phyloP scores from a whole-genome alignment of 2,888 invertebrate species.

The Volucella inanis region DNA sequence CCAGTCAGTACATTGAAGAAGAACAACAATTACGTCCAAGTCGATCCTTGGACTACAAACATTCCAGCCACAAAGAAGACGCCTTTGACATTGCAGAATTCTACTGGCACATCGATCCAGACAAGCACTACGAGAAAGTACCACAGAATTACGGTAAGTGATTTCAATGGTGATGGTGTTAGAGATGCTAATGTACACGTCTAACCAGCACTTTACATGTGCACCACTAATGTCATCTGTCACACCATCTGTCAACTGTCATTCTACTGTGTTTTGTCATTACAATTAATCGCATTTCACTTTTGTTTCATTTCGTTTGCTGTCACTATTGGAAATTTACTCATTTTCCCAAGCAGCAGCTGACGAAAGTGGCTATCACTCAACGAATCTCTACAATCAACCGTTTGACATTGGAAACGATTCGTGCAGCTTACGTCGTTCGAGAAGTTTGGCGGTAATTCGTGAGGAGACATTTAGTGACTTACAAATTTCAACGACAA shows the following conservation, averaged over 20 bases:
- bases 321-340: neutral
- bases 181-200: too few relatives aligned
- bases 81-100: constrained; percentile 81
- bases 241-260: constrained; percentile 26
- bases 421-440: constrained; percentile 86
- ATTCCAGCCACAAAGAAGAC: constrained; percentile 79
- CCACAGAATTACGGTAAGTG: constrained; percentile 69
- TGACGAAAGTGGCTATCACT: constrained; percentile 77
- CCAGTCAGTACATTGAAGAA: constrained; percentile 76
- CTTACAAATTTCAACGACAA: constrained; percentile 86
- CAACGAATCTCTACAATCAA: constrained; percentile 76
- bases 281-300: constrained; percentile 15
- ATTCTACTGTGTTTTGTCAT: neutral
- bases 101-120: constrained; percentile 82
- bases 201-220: neutral
- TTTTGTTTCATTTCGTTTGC: constrained; percentile 14
- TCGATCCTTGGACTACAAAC: constrained; percentile 81
- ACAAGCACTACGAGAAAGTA: constrained; percentile 77
- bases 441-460: constrained; percentile 90
- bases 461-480: constrained; percentile 90
- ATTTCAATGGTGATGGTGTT: neutral
- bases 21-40: constrained; percentile 81
- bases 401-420: constrained; percentile 81
- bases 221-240: neutral
- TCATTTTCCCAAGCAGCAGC: constrained; percentile 66